Evolutionary conservation across 1,140 invertebrate species (phyloP).

Genomic region (Ectropis grisescens): DNA sequence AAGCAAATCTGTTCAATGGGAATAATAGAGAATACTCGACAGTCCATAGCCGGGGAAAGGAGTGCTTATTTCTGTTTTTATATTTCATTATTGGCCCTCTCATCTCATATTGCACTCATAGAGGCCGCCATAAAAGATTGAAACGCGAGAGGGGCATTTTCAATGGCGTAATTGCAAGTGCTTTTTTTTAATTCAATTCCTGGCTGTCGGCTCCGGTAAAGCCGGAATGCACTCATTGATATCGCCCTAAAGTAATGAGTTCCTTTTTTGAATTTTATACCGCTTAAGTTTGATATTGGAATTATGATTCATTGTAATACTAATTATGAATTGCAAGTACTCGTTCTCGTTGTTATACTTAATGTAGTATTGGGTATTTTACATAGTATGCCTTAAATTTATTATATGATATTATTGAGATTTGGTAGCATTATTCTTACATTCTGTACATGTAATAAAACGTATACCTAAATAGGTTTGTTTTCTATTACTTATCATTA

Average conservation of each 20-base stretch:
- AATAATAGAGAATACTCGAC: constrained; percentile 55
- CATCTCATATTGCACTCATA: constrained; percentile 65
- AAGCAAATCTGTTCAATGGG: constrained; percentile 46
- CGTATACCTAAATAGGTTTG: too few relatives aligned
- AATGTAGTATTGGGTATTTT: too few relatives aligned
- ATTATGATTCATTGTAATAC: too few relatives aligned
- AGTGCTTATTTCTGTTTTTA: constrained; percentile 65
- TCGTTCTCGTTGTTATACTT: too few relatives aligned
- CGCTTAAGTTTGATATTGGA: too few relatives aligned
- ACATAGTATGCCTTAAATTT: too few relatives aligned
- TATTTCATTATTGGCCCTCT: constrained; percentile 68
- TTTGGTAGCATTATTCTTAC: too few relatives aligned
- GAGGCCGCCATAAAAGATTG: constrained; percentile 63
- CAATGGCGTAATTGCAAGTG: constrained; percentile 65
- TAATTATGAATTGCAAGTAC: too few relatives aligned
- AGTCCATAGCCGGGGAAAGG: constrained; percentile 41
- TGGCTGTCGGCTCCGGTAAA: constrained; percentile 59
- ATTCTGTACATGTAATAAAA: too few relatives aligned
- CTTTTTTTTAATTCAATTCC: constrained; percentile 61
- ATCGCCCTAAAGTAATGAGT: constrained; percentile 63
- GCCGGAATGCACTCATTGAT: constrained; percentile 61
- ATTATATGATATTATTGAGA: too few relatives aligned
- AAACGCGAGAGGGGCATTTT: constrained; percentile 63
- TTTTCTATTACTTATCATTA: too few relatives aligned
- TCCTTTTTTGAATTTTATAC: constrained; percentile 32